These are phyloP conservation scores for Cheilosia pagana DNA, from an alignment of 2,888 invertebrate species.

Conservation along the genomic window DNA sequence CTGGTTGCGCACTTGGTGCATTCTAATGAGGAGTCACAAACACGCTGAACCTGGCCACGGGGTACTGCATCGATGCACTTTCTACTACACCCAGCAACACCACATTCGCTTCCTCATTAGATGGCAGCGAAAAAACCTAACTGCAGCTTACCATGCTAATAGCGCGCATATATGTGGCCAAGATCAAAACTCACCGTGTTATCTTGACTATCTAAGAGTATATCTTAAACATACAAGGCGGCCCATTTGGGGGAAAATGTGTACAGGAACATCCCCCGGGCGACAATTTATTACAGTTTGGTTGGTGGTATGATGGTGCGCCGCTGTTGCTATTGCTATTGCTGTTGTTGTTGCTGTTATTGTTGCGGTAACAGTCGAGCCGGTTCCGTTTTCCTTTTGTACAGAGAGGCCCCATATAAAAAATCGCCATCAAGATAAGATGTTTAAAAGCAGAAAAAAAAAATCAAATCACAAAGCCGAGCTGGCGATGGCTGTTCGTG, in stretches of 20 bases:
- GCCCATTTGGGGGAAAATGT: slow-evolving; percentile 69
- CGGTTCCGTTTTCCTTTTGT: slow-evolving; percentile 67
- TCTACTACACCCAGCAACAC: slow-evolving; percentile 44
- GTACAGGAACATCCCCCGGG: slow-evolving; percentile 70
- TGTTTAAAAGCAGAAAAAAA: slow-evolving; percentile 46
- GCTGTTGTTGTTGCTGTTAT: slow-evolving; percentile 20
- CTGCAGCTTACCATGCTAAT: slow-evolving; percentile 59
- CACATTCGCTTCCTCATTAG: slow-evolving; percentile 72
- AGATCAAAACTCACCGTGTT: slow-evolving; percentile 64
- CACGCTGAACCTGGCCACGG: slow-evolving; percentile 39
- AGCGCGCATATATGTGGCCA: slow-evolving; percentile 33
- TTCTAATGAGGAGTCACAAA: slow-evolving; percentile 54
- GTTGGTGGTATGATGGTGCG: slow-evolving; percentile 53
- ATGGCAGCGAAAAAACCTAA: slow-evolving; percentile 29
- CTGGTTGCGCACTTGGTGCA: slow-evolving; percentile 65
- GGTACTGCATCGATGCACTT: slow-evolving; percentile 51
- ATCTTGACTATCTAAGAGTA: slow-evolving; percentile 63
- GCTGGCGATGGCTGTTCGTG: slow-evolving; percentile 24
- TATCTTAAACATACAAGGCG: slow-evolving; percentile 73
- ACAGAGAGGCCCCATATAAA: slow-evolving; percentile 57
- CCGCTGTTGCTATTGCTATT: not conserved
- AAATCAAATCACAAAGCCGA: slow-evolving; percentile 65
- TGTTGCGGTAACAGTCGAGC: slow-evolving; percentile 60
- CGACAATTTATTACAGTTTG: slow-evolving; percentile 75
- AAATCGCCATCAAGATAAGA: slow-evolving; percentile 73